Evolutionary conservation across 92 coral and sea anemone genomes (phyloP), one percentile per base, ranked within the genome.

Genomic region (Heliopora coerulea): DNA sequence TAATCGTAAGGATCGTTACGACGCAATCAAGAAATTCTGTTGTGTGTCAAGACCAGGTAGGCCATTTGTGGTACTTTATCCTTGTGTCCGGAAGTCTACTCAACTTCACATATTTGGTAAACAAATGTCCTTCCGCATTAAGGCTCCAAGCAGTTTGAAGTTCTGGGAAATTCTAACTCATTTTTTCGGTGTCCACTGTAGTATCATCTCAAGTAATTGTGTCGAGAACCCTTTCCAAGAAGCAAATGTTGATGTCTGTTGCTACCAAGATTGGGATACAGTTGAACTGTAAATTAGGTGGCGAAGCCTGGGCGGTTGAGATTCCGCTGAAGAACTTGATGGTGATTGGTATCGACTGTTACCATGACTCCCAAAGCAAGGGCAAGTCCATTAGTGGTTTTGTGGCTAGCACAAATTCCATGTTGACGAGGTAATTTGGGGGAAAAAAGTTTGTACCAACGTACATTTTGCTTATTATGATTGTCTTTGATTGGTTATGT

Each of bases 221-320:
- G 0, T 65, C 86, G 1, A 83, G 97, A 9, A 95, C 99, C 15
- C 72, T 95, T 65, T 88, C 95, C 68, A 95, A 95, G 83, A 88
- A 88, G 49, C 96, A 90, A 79, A 95, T 90, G 96, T 64, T 95
- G 84, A 95, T 95, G 99, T 85, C 91, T 77, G 99, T 95, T 1
- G 87, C 89, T 42, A 95, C 99, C 41, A 95, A 95, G 83, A 95
- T 95, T 82, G 96, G 91, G 19, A 95, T 95, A 21, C 99, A 95
- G 76, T 68, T 95, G 40, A 95, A 95, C 75, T 87, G 91, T 31
- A 95, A 95, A 74, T 72, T 95, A 25, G 99, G 99, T 54, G 99
- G 99, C 21, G 99, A 95, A 74, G 99, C 90, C 0, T 95, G 99
- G 99, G 99, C 99, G 0, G 59, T 90, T 14, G 99, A 95, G 49